Evolutionary conservation across 1,140 invertebrate genomes (phyloP), one percentile per base, ranked within the genome.

Genomic region (Pentalonia nigronervosa): DNA sequence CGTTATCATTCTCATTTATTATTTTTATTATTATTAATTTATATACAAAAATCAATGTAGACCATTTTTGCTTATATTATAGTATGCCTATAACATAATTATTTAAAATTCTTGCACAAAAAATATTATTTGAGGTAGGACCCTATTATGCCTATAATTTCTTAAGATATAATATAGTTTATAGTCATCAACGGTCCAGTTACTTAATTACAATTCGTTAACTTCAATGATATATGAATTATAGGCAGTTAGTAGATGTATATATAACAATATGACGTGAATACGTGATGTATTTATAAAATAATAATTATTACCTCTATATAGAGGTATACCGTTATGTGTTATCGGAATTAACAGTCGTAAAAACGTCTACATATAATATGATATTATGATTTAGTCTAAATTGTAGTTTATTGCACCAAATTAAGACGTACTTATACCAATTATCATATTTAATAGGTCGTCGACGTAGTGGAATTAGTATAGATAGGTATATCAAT

Each of bases 371-470:
- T 76, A 76, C 17, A 9, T 34, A 20, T 67, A 60, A 8, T 50
- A 50, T 50, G 48, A 20, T 50, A 11, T 50, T 11, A 11, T 11
- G 7, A 67, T 67, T 30, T n/a, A n/a, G 14, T 76, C n/a, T 76
- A n/a, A 76, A 34, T 53, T 21, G 21, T 76, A 7, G 60, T 76
- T 17, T 76, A 76, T 76, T 76, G 60, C n/a, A 76, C 60, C 60
- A 76, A 76, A 76, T 76, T n/a, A 76, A 76, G 60, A 76, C 60
- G 30, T 53, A 67, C 60, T 25, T 76, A 67, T 67, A 76, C 14
- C 60, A 76, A 76, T 76, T 76, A 76, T 76, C 60, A 34, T 76
- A 76, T 76, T 76, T 76, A 76, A 76, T 76, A 76, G 60, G 60
- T 76, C 60, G 30, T 76, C 4, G 30, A 76, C 60, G 60, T 17